phyloP scores from a whole-genome alignment of 2,113 vertebrate genomes.

The Penelope pileata region DNA sequence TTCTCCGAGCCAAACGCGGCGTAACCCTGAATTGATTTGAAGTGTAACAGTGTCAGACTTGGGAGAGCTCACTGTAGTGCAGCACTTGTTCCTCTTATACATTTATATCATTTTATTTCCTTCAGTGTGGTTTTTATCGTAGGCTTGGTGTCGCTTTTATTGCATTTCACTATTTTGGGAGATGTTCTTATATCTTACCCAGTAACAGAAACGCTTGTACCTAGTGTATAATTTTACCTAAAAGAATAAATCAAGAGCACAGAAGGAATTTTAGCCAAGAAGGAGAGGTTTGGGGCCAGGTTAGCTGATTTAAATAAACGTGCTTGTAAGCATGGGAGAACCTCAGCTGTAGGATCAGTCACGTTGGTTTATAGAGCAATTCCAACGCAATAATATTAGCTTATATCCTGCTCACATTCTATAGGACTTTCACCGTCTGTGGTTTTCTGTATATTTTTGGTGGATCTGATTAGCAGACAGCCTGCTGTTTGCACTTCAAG shows the following conservation, averaged over 20 bases:
- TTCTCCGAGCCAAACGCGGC: not conserved
- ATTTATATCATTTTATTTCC: not conserved
- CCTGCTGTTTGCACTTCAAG: conserved; percentile 5
- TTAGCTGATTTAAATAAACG: not conserved
- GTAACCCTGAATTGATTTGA: not conserved
- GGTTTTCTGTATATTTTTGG: not conserved
- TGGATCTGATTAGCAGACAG: not conserved
- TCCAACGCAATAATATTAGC: not conserved
- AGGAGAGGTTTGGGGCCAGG: not conserved
- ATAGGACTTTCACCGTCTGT: rapidly evolving
- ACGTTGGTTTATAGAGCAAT: rapidly evolving
- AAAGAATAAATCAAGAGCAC: not conserved
- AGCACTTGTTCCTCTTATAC: not conserved
- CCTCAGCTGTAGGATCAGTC: not conserved
- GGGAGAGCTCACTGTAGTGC: not conserved
- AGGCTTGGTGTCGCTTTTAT: not conserved
- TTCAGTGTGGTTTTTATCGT: not conserved
- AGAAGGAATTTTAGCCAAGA: not conserved
- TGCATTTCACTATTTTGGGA: not conserved
- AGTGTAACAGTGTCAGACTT: not conserved
- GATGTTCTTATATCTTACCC: not conserved
- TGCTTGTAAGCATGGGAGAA: not conserved
- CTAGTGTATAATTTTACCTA: not conserved
- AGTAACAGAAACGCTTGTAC: not conserved
- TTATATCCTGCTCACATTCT: not conserved